Evolutionary conservation across 2,113 vertebrate species (phyloP).

Genomic region (Psittacara wagleri): DNA sequence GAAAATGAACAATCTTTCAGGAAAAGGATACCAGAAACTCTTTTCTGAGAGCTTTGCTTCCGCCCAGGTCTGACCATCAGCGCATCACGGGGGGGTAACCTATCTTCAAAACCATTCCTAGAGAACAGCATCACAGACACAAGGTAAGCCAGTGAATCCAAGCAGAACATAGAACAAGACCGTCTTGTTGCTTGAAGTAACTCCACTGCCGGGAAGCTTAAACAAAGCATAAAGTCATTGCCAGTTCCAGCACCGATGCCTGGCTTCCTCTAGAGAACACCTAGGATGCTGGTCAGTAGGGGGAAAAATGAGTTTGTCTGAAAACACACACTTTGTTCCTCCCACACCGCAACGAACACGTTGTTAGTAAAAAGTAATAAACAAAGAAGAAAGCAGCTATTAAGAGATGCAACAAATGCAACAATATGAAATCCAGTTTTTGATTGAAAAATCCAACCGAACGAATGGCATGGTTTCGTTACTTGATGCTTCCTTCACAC

Average conservation of each 20-base stretch:
- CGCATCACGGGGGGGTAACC: constrained; percentile 72
- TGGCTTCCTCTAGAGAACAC: not conserved
- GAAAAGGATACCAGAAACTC: constrained; percentile 88
- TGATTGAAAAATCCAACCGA: not conserved
- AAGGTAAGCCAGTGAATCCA: not conserved
- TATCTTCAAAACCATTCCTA: constrained; percentile 67
- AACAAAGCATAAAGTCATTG: not conserved
- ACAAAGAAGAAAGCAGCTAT: too few relatives aligned
- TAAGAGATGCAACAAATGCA: not conserved
- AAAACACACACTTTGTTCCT: not conserved
- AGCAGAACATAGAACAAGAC: not conserved
- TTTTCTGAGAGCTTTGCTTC: constrained; percentile 80
- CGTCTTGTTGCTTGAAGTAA: not conserved
- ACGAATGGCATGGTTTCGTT: fast-evolving
- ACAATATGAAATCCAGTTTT: not conserved
- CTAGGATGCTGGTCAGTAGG: not conserved
- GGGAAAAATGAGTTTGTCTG: not conserved
- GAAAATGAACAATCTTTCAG: not conserved
- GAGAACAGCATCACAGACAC: not conserved
- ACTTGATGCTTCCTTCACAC: not conserved
- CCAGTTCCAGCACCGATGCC: not conserved
- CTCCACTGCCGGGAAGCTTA: not conserved
- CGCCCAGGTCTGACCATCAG: constrained; percentile 76
- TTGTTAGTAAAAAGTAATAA: not conserved
- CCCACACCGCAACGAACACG: not conserved